A percentile compares a stretch with the other conserved stretches of the same genome.
These are phyloP conservation scores for Planiliza haematocheilus DNA, from an alignment of 2,113 vertebrate species.

Conservation along the genomic window DNA sequence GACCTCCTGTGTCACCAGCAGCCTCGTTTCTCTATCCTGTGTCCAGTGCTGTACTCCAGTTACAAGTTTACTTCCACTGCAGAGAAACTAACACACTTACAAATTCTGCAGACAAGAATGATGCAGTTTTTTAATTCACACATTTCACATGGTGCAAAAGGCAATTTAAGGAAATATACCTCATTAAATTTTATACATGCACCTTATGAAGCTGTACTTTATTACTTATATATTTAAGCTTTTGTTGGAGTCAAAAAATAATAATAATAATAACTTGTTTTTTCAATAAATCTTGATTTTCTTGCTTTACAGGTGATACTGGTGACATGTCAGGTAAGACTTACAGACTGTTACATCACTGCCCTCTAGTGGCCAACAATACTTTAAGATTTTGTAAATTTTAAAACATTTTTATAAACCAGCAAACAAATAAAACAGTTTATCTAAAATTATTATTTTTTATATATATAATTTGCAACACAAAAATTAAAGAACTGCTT, in stretches of 20 bases:
- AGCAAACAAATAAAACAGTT: too few relatives aligned
- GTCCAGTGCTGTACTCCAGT: constrained; percentile 2
- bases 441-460: too few relatives aligned
- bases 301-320: constrained; percentile 89
- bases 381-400: too few relatives aligned
- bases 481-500: too few relatives aligned
- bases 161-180: not conserved
- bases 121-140: not conserved
- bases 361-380: constrained; percentile 68
- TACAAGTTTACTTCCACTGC: not conserved
- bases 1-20: constrained; percentile 59
- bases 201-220: too few relatives aligned
- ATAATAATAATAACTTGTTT: not conserved
- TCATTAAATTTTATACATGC: too few relatives aligned
- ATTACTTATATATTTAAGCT: too few relatives aligned
- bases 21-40: constrained; percentile 34
- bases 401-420: too few relatives aligned
- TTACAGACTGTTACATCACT: constrained; percentile 28
- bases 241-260: not conserved
- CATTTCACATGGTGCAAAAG: not conserved
- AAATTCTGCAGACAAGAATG: constrained; percentile 10
- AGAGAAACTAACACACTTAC: constrained; percentile 15
- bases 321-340: constrained; percentile 97
- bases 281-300: constrained; percentile 19
- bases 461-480: too few relatives aligned